Base-by-base conservation (phyloP, 2,113 vertebrate genomes). In the Nycticebus coucang region DNA sequence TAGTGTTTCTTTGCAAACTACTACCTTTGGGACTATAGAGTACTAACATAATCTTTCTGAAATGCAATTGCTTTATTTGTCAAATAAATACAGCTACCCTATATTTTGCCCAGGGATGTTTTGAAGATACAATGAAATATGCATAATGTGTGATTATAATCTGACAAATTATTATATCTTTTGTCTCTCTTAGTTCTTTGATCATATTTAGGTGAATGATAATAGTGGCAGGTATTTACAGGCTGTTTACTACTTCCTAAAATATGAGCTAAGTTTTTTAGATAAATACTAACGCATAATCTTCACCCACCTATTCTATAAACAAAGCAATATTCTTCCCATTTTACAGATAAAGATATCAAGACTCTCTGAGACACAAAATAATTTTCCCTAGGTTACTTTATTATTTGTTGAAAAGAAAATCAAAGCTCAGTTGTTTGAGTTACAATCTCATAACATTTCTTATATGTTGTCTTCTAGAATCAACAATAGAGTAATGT, bases 61-160 rank as follows among this genome's bases (percentile, higher is more conserved):
- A 97, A 59, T 41, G 92, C 64, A 66, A 2, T 72, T 85, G 19
- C 30, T 60, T 92, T 37, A 60, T 85, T 81, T 94, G 53, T 72
- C 62, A 95, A 91, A 53, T 88, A 57, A 57, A 75, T 84, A 88
- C 75, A 4, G 33, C 66, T 91, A 86, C 33, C 2, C 4, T 94
- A 74, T 37, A 14, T 95, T 91, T 91, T 79, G 19, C 53, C 28
- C 74, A 96, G 41, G 60, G 30, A 79, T 87, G 13, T 64, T 87
- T 92, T 87, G 30, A 92, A 77, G 55, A 66, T 68, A 93, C 87
- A 86, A 94, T 93, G 80, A 97, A 94, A 93, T 85, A 94, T 90
- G 45, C 81, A 71, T 22, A 72, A 59, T 89, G 91, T 68, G 24
- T 80, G 64, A 93, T 92, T 84, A 80, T 62, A 89, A 81, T 66